Evolutionary conservation across 92 coral and sea anemone species (phyloP).

Genomic region (Isaurus tuberculatus): DNA sequence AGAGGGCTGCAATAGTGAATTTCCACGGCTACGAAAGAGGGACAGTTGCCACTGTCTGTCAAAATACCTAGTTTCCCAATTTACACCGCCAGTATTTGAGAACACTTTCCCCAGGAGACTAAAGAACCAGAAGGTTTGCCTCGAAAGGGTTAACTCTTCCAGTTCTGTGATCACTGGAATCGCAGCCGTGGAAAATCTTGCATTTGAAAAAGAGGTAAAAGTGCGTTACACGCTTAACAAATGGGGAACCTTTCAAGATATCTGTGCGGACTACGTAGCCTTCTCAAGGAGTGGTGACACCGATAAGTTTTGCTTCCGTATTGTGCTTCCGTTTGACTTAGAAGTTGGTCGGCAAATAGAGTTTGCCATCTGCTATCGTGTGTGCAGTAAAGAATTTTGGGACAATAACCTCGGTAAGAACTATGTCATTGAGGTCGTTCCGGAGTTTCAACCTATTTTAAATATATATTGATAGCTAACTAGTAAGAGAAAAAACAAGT

Average conservation of each 20-base stretch:
- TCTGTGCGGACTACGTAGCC: slow-evolving; percentile 77
- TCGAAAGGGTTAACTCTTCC: slow-evolving; percentile 69
- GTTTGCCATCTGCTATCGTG: slow-evolving; percentile 76
- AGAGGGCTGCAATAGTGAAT: background rate
- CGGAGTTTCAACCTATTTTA: background rate
- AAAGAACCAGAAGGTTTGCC: slow-evolving; percentile 58
- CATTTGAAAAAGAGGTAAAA: slow-evolving; percentile 70
- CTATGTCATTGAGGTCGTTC: slow-evolving; percentile 42
- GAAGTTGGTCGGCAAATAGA: slow-evolving; percentile 54
- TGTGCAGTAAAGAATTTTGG: slow-evolving; percentile 68
- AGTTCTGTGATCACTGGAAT: slow-evolving; percentile 73
- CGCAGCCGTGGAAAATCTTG: slow-evolving; percentile 77
- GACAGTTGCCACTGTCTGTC: slow-evolving; percentile 17
- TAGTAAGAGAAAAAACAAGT: too few relatives aligned
- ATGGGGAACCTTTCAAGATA: slow-evolving; percentile 77
- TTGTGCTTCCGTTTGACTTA: slow-evolving; percentile 65
- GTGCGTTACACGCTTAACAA: slow-evolving; percentile 73
- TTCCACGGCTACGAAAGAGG: background rate
- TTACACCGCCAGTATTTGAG: slow-evolving; percentile 9
- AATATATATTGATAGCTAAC: too few relatives aligned
- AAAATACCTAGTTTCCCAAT: slow-evolving; percentile 25
- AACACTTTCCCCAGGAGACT: slow-evolving; percentile 45
- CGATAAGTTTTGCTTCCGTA: slow-evolving; percentile 84
- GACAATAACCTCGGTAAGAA: slow-evolving; percentile 69
- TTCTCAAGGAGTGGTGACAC: slow-evolving; percentile 72